Base-by-base conservation (phyloP, 2,888 invertebrate genomes). In the Papilio gigon region DNA sequence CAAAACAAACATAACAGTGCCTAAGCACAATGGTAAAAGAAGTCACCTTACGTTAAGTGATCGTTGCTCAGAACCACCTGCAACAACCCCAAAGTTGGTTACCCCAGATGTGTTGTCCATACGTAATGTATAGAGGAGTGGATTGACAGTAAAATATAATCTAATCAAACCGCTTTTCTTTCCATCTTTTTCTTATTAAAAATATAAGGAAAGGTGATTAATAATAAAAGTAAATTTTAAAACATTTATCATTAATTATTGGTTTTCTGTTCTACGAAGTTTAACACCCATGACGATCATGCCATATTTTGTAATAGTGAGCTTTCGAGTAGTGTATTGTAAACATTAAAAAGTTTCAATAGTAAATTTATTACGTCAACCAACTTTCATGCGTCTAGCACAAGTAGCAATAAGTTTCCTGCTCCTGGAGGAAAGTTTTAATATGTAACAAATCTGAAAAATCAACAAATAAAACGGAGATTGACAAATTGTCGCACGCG, bases 401-500 rank as follows among this genome's bases (percentile, higher is more conserved):
- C 30, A 9, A 30, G n/a, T n/a, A 17, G 17, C 30, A 4, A 17
- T 56, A 27, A 12, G 30, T 27, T 14, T 37, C 37, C 22, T 40
- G 3, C 8, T 3, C 25, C 9, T 14, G 27, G 40, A 14, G 20
- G 37, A 20, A 35, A 3, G 12, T 60, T 40, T 60, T 40, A 25
- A 40, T 61, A n/a, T 56, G 17, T 9, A 37, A 25, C n/a, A 50
- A 25, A 47, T 25, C 58, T 56, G 63, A 63, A 63, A 67, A 63
- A 44, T 20, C n/a, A 37, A 25, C 58, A 59, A 63, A 47, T 27
- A 56, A 37, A 58, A 56, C 53, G 17, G 17, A 68, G 30, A 12
- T 27, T 27, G 61, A 64, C 20, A 25, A 33, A 30, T 22, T 47
- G 20, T 14, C 35, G 58, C 44, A 66, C 78, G 77, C 81, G 81